phyloP scores from a whole-genome alignment of 2,113 vertebrate genomes.

The Centrocercus urophasianus region DNA sequence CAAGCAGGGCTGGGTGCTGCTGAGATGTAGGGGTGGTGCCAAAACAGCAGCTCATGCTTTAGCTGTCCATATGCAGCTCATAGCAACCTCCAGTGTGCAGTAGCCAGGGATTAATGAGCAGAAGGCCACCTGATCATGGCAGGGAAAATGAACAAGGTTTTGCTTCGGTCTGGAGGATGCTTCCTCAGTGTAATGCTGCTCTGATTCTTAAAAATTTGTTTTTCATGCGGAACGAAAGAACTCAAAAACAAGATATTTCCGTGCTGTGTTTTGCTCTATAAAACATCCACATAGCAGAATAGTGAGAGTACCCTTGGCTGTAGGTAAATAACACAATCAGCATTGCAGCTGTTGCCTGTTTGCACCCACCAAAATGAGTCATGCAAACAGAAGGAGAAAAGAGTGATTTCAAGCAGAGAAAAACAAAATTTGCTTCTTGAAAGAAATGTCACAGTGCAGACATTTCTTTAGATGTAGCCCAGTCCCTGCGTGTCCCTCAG shows the following conservation, averaged over 20 bases:
- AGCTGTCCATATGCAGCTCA: rapidly evolving
- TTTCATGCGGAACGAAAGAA: neutral
- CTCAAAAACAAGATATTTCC: neutral
- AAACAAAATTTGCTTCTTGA: neutral
- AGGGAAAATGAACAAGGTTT: neutral
- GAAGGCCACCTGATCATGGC: neutral
- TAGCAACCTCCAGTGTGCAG: neutral
- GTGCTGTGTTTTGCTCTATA: neutral
- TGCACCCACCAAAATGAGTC: neutral
- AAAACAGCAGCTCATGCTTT: rapidly evolving
- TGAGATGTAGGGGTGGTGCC: rapidly evolving
- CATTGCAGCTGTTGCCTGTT: neutral
- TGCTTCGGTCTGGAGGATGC: neutral
- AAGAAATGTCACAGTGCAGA: rapidly evolving
- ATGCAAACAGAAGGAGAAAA: neutral
- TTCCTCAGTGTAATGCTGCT: neutral
- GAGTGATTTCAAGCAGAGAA: neutral
- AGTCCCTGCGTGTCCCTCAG: neutral
- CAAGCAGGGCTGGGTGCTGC: neutral
- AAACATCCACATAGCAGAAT: neutral
- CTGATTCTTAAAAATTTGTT: neutral
- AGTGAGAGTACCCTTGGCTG: neutral
- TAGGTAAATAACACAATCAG: neutral
- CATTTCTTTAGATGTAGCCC: neutral
- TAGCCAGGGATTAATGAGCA: neutral